phyloP scores from a whole-genome alignment of 2,113 vertebrate genomes.

The Synchiropus splendidus region DNA sequence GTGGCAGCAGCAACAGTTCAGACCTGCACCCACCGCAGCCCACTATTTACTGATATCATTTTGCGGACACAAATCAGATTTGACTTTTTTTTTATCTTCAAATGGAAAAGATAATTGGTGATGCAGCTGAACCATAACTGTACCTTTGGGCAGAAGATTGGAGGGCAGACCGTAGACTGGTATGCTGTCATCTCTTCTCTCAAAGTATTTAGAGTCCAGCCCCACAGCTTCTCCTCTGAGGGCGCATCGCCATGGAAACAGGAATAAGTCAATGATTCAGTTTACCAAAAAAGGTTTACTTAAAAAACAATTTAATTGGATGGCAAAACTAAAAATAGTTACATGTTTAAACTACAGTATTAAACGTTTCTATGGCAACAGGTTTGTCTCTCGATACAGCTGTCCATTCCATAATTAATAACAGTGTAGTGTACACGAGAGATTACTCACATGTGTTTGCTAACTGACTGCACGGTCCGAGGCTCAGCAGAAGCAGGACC shows the following conservation, averaged over 20 bases:
- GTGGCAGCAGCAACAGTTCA: neutral
- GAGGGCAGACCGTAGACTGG: conserved; percentile 76
- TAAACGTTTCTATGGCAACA: too few species aligned
- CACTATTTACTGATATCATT: neutral
- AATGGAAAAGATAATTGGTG: too few species aligned
- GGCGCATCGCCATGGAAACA: conserved; percentile 10
- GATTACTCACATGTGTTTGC: conserved; percentile 57
- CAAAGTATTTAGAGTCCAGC: conserved; percentile 84
- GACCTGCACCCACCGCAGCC: too few species aligned
- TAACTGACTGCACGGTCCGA: conserved; percentile 19
- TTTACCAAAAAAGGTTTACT: too few species aligned
- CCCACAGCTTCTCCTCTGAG: conserved; percentile 62
- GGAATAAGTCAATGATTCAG: neutral
- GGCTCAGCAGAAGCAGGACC: conserved; percentile 31
- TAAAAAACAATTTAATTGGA: too few species aligned
- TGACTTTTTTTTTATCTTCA: neutral
- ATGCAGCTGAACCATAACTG: too few species aligned
- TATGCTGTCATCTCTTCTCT: conserved; percentile 80
- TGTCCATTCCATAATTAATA: neutral
- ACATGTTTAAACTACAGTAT: too few species aligned
- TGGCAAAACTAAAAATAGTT: too few species aligned
- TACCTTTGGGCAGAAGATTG: conserved; percentile 59
- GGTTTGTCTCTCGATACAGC: too few species aligned
- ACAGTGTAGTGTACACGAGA: neutral
- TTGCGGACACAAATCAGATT: neutral